Evolutionary conservation across 2,888 invertebrate species (phyloP), one percentile per base, ranked within the genome.

Genomic region (Trissolcus japonicus): DNA sequence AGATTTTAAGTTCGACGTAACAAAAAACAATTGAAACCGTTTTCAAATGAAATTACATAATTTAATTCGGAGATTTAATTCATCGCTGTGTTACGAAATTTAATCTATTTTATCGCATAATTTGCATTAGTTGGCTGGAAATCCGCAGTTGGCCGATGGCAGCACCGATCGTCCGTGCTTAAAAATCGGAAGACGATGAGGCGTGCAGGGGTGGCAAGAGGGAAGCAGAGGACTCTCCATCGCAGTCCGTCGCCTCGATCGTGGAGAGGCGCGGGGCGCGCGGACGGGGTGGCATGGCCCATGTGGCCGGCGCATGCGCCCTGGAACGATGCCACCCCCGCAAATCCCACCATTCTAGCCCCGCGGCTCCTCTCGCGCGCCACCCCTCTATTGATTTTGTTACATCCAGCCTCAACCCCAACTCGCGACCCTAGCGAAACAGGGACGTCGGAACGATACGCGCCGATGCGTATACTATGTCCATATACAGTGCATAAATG

Each of bases 221-320:
- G 79, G 67, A 80, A 77, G 80, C 80, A 80, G 85, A 84, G 84
- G 83, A 84, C 86, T 85, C 87, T 87, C 87, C 87, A 87, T 88
- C 85, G 86, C 87, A 87, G 87, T 85, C 87, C 85, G 85, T 87
- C 90, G 90, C 91, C 91, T 91, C 90, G 88, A 83, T 66, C 88
- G 86, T 88, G 41, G 59, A 7, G 54, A 21, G 46, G 54, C 11
- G n/a, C 43, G 57, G 59, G 89, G 88, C 89, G 88, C 85, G 88
- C 88, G 76, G 73, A 73, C 75, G 80, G 85, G 88, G 89, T 90
- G 90, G 91, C 90, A 82, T 83, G 79, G 89, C 69, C 68, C 72
- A 67, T 68, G 80, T 76, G 78, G 65, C 72, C 79, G 76, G 82
- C 86, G 85, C 85, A 67, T 82, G 86, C 85, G 85, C 81, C 16